phyloP scores from a whole-genome alignment of 2,888 invertebrate genomes.

The Drosophila dives region DNA sequence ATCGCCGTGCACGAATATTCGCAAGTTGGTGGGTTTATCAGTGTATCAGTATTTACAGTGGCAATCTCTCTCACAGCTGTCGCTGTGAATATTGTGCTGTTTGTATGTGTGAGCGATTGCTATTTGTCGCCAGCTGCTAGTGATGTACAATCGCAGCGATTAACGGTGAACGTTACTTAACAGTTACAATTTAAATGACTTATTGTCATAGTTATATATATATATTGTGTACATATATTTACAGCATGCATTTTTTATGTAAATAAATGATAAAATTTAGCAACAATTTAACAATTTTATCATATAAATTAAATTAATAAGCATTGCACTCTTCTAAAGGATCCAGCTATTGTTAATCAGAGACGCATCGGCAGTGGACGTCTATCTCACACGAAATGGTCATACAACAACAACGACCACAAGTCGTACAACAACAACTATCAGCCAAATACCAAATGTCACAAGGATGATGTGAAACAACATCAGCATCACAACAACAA shows the following conservation, averaged over 20 bases:
- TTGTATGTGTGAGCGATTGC: constrained; percentile 7
- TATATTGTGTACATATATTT: not conserved
- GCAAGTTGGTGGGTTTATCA: constrained; percentile 54
- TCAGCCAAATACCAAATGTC: constrained; percentile 29
- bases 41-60: constrained; percentile 16
- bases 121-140: constrained; percentile 35
- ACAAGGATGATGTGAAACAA: constrained; percentile 44
- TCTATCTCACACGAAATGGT: constrained; percentile 79
- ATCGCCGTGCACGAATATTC: constrained; percentile 42
- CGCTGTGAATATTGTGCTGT: constrained; percentile 21
- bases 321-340: constrained; percentile 47
- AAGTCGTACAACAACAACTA: constrained; percentile 45
- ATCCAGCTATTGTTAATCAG: constrained; percentile 79
- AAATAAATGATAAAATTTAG: not conserved
- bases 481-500: constrained; percentile 23
- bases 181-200: constrained; percentile 26
- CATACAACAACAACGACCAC: constrained; percentile 51
- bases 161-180: constrained; percentile 19
- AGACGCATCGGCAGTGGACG: constrained; percentile 84
- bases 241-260: not conserved
- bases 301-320: not conserved
- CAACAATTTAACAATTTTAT: not conserved
- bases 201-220: not conserved
- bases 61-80: constrained; percentile 48
- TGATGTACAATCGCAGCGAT: constrained; percentile 36